A percentile compares a stretch with the other conserved stretches of the same genome.
Conservation (phyloP, 1,140 invertebrate genomes). For the Chironomus tepperi region DNA sequence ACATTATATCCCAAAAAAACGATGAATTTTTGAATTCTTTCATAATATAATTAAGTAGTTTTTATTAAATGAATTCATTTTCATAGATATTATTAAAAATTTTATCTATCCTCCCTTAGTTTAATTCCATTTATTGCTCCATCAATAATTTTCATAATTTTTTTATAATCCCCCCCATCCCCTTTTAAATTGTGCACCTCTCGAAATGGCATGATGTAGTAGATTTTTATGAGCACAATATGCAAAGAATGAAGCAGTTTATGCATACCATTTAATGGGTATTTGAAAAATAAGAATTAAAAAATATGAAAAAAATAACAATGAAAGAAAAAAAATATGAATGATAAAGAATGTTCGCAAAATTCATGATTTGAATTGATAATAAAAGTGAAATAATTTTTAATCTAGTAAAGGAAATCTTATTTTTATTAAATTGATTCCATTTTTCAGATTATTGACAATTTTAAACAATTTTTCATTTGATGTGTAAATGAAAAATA, state of each 20-base stretch:
- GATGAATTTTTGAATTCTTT: not conserved
- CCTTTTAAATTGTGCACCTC: not conserved
- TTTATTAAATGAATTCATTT: not conserved
- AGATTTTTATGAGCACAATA: not conserved
- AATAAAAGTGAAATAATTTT: constrained; percentile 1
- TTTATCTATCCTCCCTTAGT: no score
- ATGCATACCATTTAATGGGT: not conserved
- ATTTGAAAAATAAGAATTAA: not conserved
- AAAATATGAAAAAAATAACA: not conserved
- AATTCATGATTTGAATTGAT: not conserved
- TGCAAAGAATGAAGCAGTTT: not conserved
- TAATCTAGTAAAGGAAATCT: not conserved
- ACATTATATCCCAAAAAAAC: not conserved
- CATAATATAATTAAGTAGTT: not conserved
- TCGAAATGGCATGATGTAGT: not conserved
- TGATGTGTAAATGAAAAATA: no score
- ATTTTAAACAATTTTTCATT: no score
- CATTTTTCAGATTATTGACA: no score
- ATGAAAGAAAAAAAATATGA: not conserved
- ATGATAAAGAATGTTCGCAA: not conserved
- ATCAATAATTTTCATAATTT: no score
- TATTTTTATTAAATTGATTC: not conserved
- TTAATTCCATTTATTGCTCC: no score
- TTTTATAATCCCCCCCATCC: no score
- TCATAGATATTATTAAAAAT: not conserved